Percentiles rank a stretch among this genome's conserved stretches.
Conservation (phyloP, 64 coral and sea anemone species). For the Catalaphyllia jardinei region DNA sequence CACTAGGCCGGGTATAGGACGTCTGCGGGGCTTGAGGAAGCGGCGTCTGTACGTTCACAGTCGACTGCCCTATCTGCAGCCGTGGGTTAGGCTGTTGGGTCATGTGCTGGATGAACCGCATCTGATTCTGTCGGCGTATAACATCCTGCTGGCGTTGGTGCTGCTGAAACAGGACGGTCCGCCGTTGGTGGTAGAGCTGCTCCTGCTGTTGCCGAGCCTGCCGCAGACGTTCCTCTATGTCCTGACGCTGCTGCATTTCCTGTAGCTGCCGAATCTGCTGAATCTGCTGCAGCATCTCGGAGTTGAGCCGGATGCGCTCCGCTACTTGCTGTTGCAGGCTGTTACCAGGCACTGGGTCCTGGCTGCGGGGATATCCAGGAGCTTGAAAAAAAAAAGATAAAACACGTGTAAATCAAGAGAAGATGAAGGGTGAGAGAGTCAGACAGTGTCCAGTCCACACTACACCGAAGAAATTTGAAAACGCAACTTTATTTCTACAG, state of each 20-base stretch:
- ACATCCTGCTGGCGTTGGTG: conserved; percentile 40
- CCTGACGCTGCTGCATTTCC: conserved; percentile 51
- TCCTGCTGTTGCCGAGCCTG: conserved; percentile 25
- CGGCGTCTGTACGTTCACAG: conserved; percentile 20
- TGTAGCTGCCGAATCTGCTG: conserved; percentile 62
- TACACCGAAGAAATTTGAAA: too few relatives aligned
- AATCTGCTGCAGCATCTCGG: conserved; percentile 70
- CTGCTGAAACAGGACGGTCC: conserved; percentile 30
- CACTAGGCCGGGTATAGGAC: background rate
- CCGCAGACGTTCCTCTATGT: conserved; percentile 42
- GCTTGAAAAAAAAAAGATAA: background rate
- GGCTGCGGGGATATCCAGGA: background rate
- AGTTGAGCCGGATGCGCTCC: conserved; percentile 45
- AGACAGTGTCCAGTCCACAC: too few relatives aligned
- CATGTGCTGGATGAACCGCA: conserved; percentile 40
- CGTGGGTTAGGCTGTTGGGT: background rate
- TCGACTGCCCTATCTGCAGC: conserved; percentile 11
- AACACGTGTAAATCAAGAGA: too few relatives aligned
- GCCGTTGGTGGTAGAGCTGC: conserved; percentile 34
- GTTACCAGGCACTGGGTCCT: background rate
- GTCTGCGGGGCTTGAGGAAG: background rate
- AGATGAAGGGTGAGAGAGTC: too few relatives aligned
- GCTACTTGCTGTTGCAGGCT: conserved; percentile 9
- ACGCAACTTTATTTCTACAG: too few relatives aligned
- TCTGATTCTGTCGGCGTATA: conserved; percentile 53